A percentile compares a stretch with the other conserved stretches of the same genome.
Evolutionary conservation across 2,113 vertebrate genomes (phyloP).

Genomic region (Isichthys henryi): DNA sequence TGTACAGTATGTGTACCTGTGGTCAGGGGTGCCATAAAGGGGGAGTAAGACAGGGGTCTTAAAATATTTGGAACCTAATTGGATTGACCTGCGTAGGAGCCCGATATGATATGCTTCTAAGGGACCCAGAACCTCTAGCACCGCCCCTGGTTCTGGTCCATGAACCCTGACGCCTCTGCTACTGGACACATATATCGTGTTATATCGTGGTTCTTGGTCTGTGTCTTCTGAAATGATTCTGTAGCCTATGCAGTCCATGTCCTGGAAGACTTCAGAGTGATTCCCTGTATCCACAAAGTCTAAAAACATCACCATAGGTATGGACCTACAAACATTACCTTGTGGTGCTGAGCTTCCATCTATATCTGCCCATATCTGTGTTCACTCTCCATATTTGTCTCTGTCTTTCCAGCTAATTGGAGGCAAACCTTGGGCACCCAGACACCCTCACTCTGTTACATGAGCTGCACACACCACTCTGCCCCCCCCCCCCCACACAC

Average conservation of each 20-base stretch:
- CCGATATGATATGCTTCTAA: neutral
- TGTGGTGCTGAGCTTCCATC: neutral
- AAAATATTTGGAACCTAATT: neutral
- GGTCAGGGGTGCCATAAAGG: neutral
- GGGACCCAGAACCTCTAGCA: neutral
- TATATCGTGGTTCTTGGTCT: neutral
- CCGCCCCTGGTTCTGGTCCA: neutral
- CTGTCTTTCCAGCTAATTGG: neutral
- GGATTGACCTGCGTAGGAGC: neutral
- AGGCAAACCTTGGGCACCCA: neutral
- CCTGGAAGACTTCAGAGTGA: neutral
- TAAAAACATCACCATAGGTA: neutral
- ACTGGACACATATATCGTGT: neutral
- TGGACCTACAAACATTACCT: neutral
- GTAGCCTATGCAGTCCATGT: neutral
- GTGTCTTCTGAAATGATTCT: neutral
- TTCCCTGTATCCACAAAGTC: neutral
- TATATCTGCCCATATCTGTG: neutral
- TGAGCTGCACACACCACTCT: too few relatives aligned
- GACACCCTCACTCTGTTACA: neutral
- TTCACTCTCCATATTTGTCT: neutral
- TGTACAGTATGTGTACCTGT: neutral
- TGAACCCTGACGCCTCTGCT: too few relatives aligned
- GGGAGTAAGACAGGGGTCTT: neutral
- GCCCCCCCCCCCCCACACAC: neutral